Base-by-base conservation (phyloP, 2,797 vertebrate species). In the Hyperoplus immaculatus region DNA sequence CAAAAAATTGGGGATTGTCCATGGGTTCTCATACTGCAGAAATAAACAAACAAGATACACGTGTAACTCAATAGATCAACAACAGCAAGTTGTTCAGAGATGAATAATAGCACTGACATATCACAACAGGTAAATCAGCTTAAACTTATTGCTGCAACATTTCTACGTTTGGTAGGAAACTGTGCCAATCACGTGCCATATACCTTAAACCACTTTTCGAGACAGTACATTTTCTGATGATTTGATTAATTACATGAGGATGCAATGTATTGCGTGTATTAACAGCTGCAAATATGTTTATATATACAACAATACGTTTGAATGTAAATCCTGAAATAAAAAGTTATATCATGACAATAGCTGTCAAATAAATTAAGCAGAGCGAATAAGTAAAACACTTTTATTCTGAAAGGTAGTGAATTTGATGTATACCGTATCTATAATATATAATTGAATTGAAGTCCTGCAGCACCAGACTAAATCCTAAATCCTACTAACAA, bases 1-100 rank as follows among this genome's bases (percentile, higher is more conserved):
- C 86, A 99, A 87, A 71, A 98, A 91, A 77, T 99, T 99, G 36
- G 98, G 98, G 87, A 99, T 93, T 0, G 98, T 99, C 98, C 98
- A 99, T 0, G 98, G 98, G 88, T 99, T 99, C 92, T 99, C 98
- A 88, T 99, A 97, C 98, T 99, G 80, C 38, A 83, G 0, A 78
- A 80, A 70, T 67, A 65, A 39, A 72, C 1, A 58, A 58, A 39
- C 36, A 58, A 18, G 0, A 21, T 29, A 29, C 9, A 41, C 0
- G 0, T 0, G 21, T 76, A 56, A 54, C 7, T 36, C 15, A 1
- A n/a, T 0, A 49, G 1, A 21, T 50, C 0, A 15, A 65, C n/a
- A 36, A 29, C 29, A 29, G 14, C 5, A 2, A 15, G 45, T 46
- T 46, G 9, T 5, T 45, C 41, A 58, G 39, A 64, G 0, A 47